These are phyloP conservation scores for Synchiropus splendidus DNA, from an alignment of 2,113 vertebrate genomes.

Conservation along the genomic window DNA sequence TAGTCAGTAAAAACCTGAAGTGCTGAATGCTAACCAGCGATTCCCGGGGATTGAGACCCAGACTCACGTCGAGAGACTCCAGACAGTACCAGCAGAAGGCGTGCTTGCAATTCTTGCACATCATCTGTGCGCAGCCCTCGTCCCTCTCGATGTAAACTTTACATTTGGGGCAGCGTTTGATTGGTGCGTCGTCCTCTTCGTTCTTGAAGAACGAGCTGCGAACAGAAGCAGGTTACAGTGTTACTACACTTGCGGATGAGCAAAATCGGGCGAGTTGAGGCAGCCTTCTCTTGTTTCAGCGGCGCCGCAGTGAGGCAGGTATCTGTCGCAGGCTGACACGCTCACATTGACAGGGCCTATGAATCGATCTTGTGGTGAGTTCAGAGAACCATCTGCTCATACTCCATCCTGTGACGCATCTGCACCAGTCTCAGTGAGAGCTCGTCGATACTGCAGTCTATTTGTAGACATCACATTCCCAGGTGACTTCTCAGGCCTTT, in stretches of 20 bases:
- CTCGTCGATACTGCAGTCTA: no score
- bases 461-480: no score
- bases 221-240: neutral
- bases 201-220: constrained; percentile 80
- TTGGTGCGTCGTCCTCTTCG: constrained; percentile 85
- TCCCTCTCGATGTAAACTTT: constrained; percentile 97
- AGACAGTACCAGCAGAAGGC: constrained; percentile 99
- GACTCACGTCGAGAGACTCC: constrained; percentile 95
- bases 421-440: no score
- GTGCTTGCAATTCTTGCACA: constrained; percentile 98
- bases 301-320: constrained; percentile 10
- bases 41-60: neutral
- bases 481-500: no score
- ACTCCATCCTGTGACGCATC: no score
- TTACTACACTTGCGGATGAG: no score
- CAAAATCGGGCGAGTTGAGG: no score
- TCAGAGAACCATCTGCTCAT: constrained; percentile 2
- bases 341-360: constrained; percentile 5
- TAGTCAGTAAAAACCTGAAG: no score
- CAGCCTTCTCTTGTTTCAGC: constrained; percentile 4
- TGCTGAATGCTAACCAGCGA: no score
- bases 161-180: constrained; percentile 98
- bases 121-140: constrained; percentile 98
- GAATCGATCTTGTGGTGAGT: constrained; percentile 4
- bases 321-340: constrained; percentile 1